phyloP scores from a whole-genome alignment of 1,140 invertebrate species.

The Solenopsis invicta region DNA sequence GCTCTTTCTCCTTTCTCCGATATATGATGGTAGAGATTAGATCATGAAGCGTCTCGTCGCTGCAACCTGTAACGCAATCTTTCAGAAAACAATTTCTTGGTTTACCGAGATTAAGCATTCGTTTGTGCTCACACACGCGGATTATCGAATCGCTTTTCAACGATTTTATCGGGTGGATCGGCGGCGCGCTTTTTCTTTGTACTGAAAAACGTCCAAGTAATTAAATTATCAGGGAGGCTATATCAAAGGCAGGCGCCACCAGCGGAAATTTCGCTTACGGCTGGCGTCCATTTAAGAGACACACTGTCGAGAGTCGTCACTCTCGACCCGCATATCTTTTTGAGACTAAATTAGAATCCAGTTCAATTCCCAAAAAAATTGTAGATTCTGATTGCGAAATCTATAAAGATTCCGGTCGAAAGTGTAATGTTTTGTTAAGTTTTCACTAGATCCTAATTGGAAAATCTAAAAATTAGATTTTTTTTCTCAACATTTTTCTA shows the following conservation, averaged over 20 bases:
- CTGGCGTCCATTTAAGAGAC: neutral
- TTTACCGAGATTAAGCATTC: neutral
- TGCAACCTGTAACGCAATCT: neutral
- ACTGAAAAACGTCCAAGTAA: neutral
- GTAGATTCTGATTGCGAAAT: too few relatives aligned
- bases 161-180: slow-evolving; percentile 20
- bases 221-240: slow-evolving; percentile 22
- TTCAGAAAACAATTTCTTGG: neutral
- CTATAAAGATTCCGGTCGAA: too few relatives aligned
- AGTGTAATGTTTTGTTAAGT: too few relatives aligned
- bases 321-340: neutral
- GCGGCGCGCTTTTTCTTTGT: neutral
- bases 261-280: slow-evolving; percentile 10
- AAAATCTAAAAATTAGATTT: too few relatives aligned
- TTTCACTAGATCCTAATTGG: too few relatives aligned
- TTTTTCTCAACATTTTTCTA: too few relatives aligned
- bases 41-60: neutral
- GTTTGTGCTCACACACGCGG: neutral
- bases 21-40: neutral
- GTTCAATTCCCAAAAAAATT: too few relatives aligned
- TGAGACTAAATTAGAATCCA: too few relatives aligned
- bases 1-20: neutral
- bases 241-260: slow-evolving; percentile 21
- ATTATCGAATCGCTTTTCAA: slow-evolving; percentile 22
- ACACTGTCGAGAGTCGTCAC: neutral